Percentiles rank a stretch among this genome's conserved stretches.
Evolutionary conservation across 2,888 invertebrate genomes (phyloP).

Genomic region (Elysia crispata): DNA sequence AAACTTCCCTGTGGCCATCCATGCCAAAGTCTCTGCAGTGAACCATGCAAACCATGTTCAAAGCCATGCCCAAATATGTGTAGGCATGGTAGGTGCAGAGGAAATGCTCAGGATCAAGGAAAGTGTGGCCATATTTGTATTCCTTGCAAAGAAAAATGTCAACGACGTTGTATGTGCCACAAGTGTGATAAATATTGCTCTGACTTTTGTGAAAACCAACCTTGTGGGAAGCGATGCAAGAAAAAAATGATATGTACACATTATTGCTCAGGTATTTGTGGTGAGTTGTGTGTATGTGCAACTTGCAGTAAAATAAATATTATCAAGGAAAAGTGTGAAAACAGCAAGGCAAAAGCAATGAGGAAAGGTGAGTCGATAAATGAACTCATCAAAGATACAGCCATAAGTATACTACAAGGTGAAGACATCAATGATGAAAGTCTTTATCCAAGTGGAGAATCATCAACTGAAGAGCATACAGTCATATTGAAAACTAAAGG

Average conservation of each 20-base stretch:
- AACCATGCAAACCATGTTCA: slow-evolving; percentile 44
- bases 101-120: background rate
- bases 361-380: background rate
- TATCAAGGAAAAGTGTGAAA: slow-evolving; percentile 44
- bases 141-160: slow-evolving; percentile 42
- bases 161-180: slow-evolving; percentile 28
- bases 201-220: slow-evolving; percentile 23
- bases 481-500: no score
- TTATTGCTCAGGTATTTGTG: slow-evolving; percentile 46
- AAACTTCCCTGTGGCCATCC: slow-evolving; percentile 44
- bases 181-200: slow-evolving; percentile 33
- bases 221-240: slow-evolving; percentile 21
- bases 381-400: background rate
- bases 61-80: slow-evolving; percentile 29
- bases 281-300: slow-evolving; percentile 49
- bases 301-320: background rate
- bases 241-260: slow-evolving; percentile 27
- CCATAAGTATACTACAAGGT: no score
- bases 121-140: slow-evolving; percentile 40
- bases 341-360: background rate
- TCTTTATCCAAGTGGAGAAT: no score
- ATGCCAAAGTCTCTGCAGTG: slow-evolving; percentile 44
- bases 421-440: no score
- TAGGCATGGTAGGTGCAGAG: slow-evolving; percentile 23
- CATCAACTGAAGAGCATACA: no score